Conservation (phyloP, 1,140 invertebrate genomes). For the Vanessa atalanta region DNA sequence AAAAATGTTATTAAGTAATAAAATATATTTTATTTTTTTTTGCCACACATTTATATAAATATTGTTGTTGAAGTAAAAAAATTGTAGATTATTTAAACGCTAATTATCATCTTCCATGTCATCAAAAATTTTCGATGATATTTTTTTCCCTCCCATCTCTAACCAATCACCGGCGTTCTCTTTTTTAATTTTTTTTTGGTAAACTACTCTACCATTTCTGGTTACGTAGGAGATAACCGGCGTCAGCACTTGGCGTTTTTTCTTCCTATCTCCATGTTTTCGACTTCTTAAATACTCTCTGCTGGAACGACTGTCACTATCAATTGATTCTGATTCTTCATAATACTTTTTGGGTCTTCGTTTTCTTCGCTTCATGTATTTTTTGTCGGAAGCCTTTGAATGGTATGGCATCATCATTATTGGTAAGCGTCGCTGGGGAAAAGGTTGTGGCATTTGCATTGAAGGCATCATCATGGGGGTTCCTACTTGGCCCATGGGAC, state of each 20-base stretch:
- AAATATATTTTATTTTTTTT: too few species aligned
- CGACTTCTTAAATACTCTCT: constrained; percentile 27
- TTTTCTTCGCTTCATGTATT: constrained; percentile 42
- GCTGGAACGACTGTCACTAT: constrained; percentile 42
- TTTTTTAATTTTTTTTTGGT: constrained; percentile 67
- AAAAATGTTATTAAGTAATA: too few species aligned
- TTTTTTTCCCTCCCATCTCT: constrained; percentile 43
- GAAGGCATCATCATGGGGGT: constrained; percentile 25
- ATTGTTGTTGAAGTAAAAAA: too few species aligned
- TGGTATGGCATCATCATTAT: constrained; percentile 60
- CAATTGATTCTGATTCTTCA: constrained; percentile 38
- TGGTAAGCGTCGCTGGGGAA: constrained; percentile 50
- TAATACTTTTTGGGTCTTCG: constrained; percentile 38
- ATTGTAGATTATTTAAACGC: constrained; percentile 5
- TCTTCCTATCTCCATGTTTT: constrained; percentile 34
- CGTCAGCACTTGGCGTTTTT: constrained; percentile 38
- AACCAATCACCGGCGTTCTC: constrained; percentile 63
- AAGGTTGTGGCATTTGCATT: constrained; percentile 42
- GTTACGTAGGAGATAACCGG: constrained; percentile 57
- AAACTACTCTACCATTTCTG: constrained; percentile 61
- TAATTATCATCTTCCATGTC: constrained; percentile 36
- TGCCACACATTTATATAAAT: too few species aligned
- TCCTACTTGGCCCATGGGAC: constrained; percentile 9
- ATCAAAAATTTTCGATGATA: constrained; percentile 15
- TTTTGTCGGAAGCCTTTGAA: constrained; percentile 43